A percentile compares a stretch with the other conserved stretches of the same genome.
Evolutionary conservation across 2,797 vertebrate genomes (phyloP).

Genomic region (Melanotaenia nigrans): DNA sequence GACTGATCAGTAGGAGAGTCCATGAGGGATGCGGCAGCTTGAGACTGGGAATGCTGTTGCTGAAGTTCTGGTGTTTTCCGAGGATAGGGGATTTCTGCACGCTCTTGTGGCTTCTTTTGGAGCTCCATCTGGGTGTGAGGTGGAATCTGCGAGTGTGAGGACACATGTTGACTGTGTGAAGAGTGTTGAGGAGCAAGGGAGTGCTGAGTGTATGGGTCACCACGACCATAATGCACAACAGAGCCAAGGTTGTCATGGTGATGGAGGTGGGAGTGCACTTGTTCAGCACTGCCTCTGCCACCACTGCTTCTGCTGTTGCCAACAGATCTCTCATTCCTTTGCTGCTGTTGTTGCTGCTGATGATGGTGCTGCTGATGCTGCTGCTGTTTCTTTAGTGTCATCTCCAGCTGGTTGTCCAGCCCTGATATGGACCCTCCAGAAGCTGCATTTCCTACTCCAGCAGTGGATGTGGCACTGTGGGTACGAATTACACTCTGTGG

Average conservation of each 20-base stretch:
- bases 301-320: constrained; percentile 75
- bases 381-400: constrained; percentile 89
- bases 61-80: constrained; percentile 84
- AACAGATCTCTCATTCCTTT: constrained; percentile 86
- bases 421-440: constrained; percentile 82
- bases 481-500: constrained; percentile 95
- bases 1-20: constrained; percentile 88
- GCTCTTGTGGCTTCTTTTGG: constrained; percentile 89
- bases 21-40: constrained; percentile 82
- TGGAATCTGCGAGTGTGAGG: constrained; percentile 80
- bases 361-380: constrained; percentile 79
- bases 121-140: constrained; percentile 86
- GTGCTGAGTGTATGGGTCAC: constrained; percentile 83
- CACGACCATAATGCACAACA: constrained; percentile 88
- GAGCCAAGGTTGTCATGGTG: constrained; percentile 90
- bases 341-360: constrained; percentile 72
- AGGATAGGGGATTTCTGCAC: constrained; percentile 82
- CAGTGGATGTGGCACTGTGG: constrained; percentile 84
- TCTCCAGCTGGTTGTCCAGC: constrained; percentile 89
- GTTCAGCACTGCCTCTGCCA: constrained; percentile 78
- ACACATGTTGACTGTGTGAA: constrained; percentile 83
- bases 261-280: constrained; percentile 83
- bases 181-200: constrained; percentile 81
- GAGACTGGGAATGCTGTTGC: constrained; percentile 83
- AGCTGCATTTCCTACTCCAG: constrained; percentile 74